Evolutionary conservation across 2,797 vertebrate species (phyloP).

Genomic region (Apogon talboti): DNA sequence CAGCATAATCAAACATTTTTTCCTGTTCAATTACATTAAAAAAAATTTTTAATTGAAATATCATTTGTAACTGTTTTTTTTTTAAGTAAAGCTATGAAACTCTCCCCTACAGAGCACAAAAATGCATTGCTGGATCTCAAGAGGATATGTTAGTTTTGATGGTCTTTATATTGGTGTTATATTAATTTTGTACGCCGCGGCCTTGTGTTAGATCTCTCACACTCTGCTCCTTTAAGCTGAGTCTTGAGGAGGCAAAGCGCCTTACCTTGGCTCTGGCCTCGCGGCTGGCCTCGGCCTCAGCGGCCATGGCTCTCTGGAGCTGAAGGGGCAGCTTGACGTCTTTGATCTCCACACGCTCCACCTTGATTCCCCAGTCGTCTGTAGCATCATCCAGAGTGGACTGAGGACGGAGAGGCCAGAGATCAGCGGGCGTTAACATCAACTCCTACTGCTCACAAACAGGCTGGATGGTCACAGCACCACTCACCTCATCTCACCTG

Average conservation of each 20-base stretch:
- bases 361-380: conserved; percentile 96
- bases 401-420: conserved; percentile 68
- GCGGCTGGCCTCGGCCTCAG: conserved; percentile 93
- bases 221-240: neutral
- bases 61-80: too few relatives aligned
- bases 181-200: too few relatives aligned
- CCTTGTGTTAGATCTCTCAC: too few relatives aligned
- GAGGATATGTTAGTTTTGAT: neutral
- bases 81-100: too few relatives aligned
- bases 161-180: neutral
- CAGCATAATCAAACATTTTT: too few relatives aligned
- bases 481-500: too few relatives aligned
- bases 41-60: too few relatives aligned
- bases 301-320: conserved; percentile 98
- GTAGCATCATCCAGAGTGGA: conserved; percentile 91
- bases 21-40: too few relatives aligned
- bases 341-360: conserved; percentile 98
- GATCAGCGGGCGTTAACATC: neutral
- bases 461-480: neutral
- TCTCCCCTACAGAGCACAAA: too few relatives aligned
- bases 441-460: neutral
- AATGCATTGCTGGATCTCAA: too few relatives aligned
- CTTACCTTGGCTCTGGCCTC: conserved; percentile 96
- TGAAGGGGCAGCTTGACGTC: conserved; percentile 95
- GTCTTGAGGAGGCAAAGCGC: neutral